Conservation (phyloP, 2,797 vertebrate species). For the Cynopterus sphinx region DNA sequence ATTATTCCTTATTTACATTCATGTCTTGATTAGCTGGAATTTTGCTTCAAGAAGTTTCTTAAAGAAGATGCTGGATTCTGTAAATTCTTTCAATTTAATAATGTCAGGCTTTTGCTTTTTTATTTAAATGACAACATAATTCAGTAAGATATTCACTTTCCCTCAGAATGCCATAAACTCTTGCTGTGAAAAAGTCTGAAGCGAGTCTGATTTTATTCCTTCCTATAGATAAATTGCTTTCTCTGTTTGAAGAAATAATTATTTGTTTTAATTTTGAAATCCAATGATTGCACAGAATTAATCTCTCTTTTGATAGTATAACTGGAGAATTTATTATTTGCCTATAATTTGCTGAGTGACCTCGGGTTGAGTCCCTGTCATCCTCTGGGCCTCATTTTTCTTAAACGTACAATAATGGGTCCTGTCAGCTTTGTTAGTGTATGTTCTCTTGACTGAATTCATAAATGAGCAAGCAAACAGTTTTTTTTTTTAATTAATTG, state of each 20-base stretch:
- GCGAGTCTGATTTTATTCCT: neutral
- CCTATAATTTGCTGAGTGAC: constrained; percentile 1
- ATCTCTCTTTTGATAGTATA: constrained; percentile 25
- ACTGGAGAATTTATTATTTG: constrained; percentile 17
- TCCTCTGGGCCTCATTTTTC: neutral
- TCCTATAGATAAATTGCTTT: neutral
- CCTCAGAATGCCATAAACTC: neutral
- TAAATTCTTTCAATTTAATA: constrained; percentile 14
- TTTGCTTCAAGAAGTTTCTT: neutral
- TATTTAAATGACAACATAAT: neutral
- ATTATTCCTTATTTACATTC: neutral
- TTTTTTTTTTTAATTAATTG: neutral
- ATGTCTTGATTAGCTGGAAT: constrained; percentile 12
- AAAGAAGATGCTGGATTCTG: neutral
- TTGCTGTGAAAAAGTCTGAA: neutral
- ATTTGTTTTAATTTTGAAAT: neutral
- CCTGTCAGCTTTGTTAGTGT: neutral
- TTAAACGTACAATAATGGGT: neutral
- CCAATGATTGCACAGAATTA: neutral
- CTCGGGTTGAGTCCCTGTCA: neutral
- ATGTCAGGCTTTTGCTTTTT: neutral
- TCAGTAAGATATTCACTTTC: neutral
- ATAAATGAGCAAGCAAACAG: neutral
- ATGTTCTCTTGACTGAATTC: neutral
- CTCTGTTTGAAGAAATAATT: neutral